Evolutionary conservation across 92 coral and sea anemone species (phyloP), one percentile per base, ranked within the genome.

Genomic region (Siderastrea siderea): DNA sequence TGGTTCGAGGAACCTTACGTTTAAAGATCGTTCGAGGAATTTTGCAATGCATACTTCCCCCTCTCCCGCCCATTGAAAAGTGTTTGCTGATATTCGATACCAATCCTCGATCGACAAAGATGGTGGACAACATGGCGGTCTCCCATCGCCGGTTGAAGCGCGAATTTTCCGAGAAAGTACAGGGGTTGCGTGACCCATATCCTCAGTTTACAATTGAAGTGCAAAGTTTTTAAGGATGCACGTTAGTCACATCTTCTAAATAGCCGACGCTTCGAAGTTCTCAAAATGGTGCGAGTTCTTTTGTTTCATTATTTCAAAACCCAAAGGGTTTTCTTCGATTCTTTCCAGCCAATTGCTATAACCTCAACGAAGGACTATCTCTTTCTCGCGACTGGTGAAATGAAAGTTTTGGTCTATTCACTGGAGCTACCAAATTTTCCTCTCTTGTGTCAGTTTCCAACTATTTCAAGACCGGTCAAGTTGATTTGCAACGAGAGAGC

Each of bases 291-390:
- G 19, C 94, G 98, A 17, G 99, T 98, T 11, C 89, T 98, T 46
- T 95, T 96, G 45, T 96, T 98, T 62, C 98, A 98, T 86, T 87
- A 94, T 76, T 98, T 98, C 83, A 96, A 91, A 88, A 54, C 96
- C 60, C 98, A 96, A 79, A 84, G 91, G 59, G 95, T 92, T 15
- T 98, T 98, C 81, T 95, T 91, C 55, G 98, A 98, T 60, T 90
- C 97, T 13, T 94, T 90, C 74, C 91, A 95, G 46, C 98, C 98
- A 8, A 98, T 93, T 11, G 64, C 94, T 9, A 45, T 94, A 2
- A 82, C 91, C 11, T 86, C 94, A 8, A 90, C 98, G 48, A 84
- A 81, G 45, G 97, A 98, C 53, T 91, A 90, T 50, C 91, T 98
- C 3, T 96, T 98, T 47, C 89, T 98, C 61, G 95, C 94, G 13